Base-by-base conservation (phyloP, 2,797 vertebrate genomes). In the Lagocephalus sceleratus region DNA sequence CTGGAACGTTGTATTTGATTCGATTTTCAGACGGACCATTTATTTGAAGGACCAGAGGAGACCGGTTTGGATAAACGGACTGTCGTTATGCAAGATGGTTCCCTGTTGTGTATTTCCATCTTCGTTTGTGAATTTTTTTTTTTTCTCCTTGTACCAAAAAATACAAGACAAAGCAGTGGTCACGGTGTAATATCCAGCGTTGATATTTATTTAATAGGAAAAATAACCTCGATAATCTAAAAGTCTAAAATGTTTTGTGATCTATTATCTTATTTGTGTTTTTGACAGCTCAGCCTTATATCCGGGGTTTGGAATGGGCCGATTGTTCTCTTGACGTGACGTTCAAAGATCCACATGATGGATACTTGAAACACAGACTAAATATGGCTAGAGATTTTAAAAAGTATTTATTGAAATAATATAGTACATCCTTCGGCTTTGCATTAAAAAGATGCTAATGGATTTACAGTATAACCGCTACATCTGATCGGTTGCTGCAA, bases 41-140 rank as follows among this genome's bases (percentile, higher is more conserved):
- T 56, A 48, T 7, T 45, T n/a, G 16, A 23, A 40, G 50, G 68
- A 21, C 69, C 65, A 7, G 1, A 48, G 47, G 47, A 64, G 63
- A 57, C 22, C n/a, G 4, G 3, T 75, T 67, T 61, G 10, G 1
- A 29, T 6, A 23, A n/a, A 70, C 54, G 71, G 43, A 68, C 60
- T n/a, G 2, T 8, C 0, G 0, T 0, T 1, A 15, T 15, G 0
- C 40, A 51, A 56, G 60, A 71, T 0, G 0, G 9, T 2, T 53
- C 19, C 0, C 12, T 44, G 5, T 25, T 0, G 0, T 3, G 0
- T 38, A 50, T 38, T 53, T 64, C 29, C 20, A 0, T 22, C 0
- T 46, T 73, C 1, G 47, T 2, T 19, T 32, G 29, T 12, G 25
- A 8, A 8, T 6, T 11, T 32, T 11, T 32, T 32, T 32, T 32